These are phyloP conservation scores for Colostygia pectinataria DNA, from an alignment of 2,888 invertebrate genomes.

Conservation along the genomic window DNA sequence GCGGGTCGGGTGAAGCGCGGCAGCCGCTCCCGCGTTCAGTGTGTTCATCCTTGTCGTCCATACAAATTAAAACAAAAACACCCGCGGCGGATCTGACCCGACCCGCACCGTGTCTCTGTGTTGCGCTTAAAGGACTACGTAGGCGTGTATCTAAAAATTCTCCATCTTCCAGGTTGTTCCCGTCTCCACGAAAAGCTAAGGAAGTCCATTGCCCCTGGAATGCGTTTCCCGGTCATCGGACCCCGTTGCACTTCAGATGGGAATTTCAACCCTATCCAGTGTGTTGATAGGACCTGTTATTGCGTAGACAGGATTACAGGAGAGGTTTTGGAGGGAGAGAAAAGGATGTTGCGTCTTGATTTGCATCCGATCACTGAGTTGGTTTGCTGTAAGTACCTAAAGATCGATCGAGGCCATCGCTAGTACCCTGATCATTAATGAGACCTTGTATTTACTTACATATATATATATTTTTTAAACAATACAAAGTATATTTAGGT, in stretches of 20 bases:
- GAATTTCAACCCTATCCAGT: slow-evolving; percentile 86
- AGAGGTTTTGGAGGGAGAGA: slow-evolving; percentile 46
- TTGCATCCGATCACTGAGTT: slow-evolving; percentile 55
- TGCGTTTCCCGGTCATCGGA: slow-evolving; percentile 61
- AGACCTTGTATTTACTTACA: no score
- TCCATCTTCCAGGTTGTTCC: slow-evolving; percentile 79
- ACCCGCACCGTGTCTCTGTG: no score
- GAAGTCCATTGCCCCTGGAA: slow-evolving; percentile 57
- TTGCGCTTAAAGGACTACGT: no score
- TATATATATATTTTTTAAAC: no score
- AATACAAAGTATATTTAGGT: no score
- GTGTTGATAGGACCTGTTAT: slow-evolving; percentile 81
- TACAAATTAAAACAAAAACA: no score
- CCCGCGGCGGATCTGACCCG: no score
- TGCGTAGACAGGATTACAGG: slow-evolving; percentile 84
- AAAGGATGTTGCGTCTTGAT: slow-evolving; percentile 53
- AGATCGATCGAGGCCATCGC: no score
- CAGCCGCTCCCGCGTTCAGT: no score
- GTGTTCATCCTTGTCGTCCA: no score
- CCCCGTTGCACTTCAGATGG: slow-evolving; percentile 86
- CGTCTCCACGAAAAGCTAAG: slow-evolving; percentile 75
- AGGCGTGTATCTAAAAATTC: background rate
- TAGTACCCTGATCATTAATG: no score
- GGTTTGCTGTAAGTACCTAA: slow-evolving; percentile 79
- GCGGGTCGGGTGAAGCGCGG: no score